Evolutionary conservation across 2,113 vertebrate species (phyloP), one percentile per base, ranked within the genome.

Genomic region (Pseudorasbora parva): DNA sequence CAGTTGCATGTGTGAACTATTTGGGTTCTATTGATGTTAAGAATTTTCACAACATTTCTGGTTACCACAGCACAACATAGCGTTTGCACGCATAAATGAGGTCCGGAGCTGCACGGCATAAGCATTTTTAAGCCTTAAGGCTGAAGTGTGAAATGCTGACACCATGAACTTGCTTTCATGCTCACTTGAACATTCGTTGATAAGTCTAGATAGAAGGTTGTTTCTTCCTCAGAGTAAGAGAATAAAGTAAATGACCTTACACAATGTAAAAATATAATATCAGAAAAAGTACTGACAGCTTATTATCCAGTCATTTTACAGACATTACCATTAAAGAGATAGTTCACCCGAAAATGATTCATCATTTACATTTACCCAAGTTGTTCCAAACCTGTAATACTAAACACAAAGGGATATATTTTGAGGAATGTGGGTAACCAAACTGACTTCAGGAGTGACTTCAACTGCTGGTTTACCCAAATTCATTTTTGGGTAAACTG

Each of bases 121-220:
- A 47, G 17, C 23, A n/a, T 27, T 66, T 51, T 33, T 66, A 12
- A 25, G 33, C 25, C 43, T 49, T 74, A 49, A 66, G 25, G 75
- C 30, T 23, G 6, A 23, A 59, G 10, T 77, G 41, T 14, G 9
- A 1, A 41, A 59, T 57, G 54, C 54, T 59, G 19, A 78, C 21
- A 23, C 19, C 54, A 78, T 41, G 33, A 71, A 51, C 45, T 47
- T 59, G 47, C 33, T 60, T 78, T 43, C 33, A 64, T 64, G 77
- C 59, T n/a, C 59, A 64, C n/a, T 64, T 79, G 23, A 78, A 47
- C 23, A 62, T 45, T 19, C 21, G 37, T n/a, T 78, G 56, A 25
- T 25, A 56, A 62, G 33, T 79, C 23, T 43, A 9, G 7, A 30
- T n/a, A n/a, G n/a, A 27, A 27, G 5, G 8, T 19, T 21, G 51